Percentiles rank a stretch among this genome's conserved stretches.
These are phyloP conservation scores for Tylochromis polylepis DNA, from an alignment of 2,113 vertebrate genomes.

Conservation along the genomic window DNA sequence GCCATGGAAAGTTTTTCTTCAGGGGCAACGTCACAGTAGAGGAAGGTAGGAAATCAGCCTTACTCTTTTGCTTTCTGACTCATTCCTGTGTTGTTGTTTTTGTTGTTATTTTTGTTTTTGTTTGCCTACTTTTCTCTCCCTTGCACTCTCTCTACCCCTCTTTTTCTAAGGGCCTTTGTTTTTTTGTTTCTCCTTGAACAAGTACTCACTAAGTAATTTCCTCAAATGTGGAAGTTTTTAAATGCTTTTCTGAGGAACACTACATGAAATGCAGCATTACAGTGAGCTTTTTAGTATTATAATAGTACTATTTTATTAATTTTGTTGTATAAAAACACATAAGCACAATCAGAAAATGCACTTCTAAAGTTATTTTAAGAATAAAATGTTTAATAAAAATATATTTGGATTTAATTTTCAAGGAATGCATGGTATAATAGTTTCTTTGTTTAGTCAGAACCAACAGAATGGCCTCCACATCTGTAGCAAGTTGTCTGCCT, in stretches of 20 bases:
- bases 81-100: not conserved
- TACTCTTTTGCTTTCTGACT: not conserved
- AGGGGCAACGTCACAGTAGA: slow-evolving; percentile 93
- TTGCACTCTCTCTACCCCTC: not conserved
- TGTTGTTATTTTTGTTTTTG: not conserved
- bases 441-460: not conserved
- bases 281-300: not conserved
- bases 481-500: not conserved
- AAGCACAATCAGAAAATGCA: not conserved
- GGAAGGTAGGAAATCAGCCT: slow-evolving; percentile 80
- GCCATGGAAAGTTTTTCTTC: slow-evolving; percentile 96
- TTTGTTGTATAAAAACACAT: not conserved
- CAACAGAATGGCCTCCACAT: not conserved
- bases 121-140: not conserved
- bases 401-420: not conserved
- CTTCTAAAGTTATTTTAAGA: not conserved
- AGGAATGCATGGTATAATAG: rapidly evolving
- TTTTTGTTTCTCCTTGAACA: not conserved
- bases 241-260: not conserved
- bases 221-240: not conserved
- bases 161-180: not conserved
- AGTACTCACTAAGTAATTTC: not conserved
- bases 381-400: not conserved
- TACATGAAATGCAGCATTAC: not conserved
- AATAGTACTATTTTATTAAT: not conserved